Conservation (phyloP, 1,140 invertebrate species). For the Apis florea region DNA sequence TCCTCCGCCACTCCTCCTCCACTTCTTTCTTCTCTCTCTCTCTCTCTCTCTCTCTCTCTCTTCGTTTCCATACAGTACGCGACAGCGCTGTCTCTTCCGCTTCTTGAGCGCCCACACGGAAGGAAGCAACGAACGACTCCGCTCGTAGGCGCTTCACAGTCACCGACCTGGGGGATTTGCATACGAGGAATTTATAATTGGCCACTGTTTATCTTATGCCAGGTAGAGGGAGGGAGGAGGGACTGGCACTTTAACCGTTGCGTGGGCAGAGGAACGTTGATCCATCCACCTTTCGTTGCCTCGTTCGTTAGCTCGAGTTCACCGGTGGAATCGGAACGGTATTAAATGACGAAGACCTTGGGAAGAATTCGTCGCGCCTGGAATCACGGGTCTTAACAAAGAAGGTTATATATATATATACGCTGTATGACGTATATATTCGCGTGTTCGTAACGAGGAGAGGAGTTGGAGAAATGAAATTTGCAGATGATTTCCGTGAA, state of each 20-base stretch:
- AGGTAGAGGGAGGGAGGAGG: slow-evolving; percentile 5
- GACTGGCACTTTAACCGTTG: slow-evolving; percentile 18
- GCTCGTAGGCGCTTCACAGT: slow-evolving; percentile 33
- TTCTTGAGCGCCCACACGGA: slow-evolving; percentile 53
- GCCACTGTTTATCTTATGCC: slow-evolving; percentile 63
- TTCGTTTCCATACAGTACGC: slow-evolving; percentile 24
- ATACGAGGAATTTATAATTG: slow-evolving; percentile 69
- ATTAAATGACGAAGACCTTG: not conserved
- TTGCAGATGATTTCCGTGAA: not conserved
- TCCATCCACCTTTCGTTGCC: not conserved
- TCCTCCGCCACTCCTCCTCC: not conserved
- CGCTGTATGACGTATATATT: no score
- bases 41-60: not conserved
- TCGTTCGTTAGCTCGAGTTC: slow-evolving; percentile 55
- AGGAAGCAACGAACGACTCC: slow-evolving; percentile 45
- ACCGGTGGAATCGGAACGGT: not conserved
- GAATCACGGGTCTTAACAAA: not conserved
- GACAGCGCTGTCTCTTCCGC: slow-evolving; percentile 55
- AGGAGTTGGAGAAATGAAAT: not conserved
- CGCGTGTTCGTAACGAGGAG: not conserved
- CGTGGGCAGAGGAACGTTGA: slow-evolving; percentile 12
- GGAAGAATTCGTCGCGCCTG: not conserved
- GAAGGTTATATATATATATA: not conserved
- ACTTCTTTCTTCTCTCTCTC: not conserved
- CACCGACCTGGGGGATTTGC: slow-evolving; percentile 56